Conservation (phyloP, 2,888 invertebrate species). For the Ischnura elegans region DNA sequence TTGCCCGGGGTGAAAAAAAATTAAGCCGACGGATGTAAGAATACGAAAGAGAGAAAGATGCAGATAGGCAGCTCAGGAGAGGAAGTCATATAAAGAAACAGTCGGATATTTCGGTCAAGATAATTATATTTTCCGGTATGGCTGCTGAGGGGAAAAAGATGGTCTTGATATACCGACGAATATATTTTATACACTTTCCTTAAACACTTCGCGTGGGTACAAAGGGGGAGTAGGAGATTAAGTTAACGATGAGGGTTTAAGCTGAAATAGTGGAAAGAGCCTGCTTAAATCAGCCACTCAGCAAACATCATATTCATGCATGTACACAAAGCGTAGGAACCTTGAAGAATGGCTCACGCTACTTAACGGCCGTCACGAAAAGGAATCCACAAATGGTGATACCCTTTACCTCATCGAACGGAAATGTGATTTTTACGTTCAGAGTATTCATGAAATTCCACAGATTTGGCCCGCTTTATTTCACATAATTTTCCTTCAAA, state of each 20-base stretch:
- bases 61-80: conserved; percentile 57
- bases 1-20: conserved; percentile 41
- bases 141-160: conserved; percentile 47
- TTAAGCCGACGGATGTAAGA: conserved; percentile 45
- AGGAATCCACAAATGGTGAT: background rate
- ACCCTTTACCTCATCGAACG: background rate
- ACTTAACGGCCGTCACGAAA: background rate
- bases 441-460: too few relatives aligned
- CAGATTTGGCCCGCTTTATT: too few relatives aligned
- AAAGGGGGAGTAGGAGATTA: background rate
- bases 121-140: conserved; percentile 66
- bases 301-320: background rate
- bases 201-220: background rate
- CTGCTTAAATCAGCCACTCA: background rate
- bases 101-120: conserved; percentile 66
- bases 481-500: too few relatives aligned
- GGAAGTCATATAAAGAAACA: conserved; percentile 64
- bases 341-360: background rate
- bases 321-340: background rate
- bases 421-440: background rate
- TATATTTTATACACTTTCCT: conserved; percentile 31
- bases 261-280: background rate
- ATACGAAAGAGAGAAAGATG: conserved; percentile 58
- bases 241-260: background rate
- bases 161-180: conserved; percentile 11